Percentiles rank a stretch among this genome's conserved stretches.
Evolutionary conservation across 2,797 vertebrate genomes (phyloP).

Genomic region (Diglossa cyanea): DNA sequence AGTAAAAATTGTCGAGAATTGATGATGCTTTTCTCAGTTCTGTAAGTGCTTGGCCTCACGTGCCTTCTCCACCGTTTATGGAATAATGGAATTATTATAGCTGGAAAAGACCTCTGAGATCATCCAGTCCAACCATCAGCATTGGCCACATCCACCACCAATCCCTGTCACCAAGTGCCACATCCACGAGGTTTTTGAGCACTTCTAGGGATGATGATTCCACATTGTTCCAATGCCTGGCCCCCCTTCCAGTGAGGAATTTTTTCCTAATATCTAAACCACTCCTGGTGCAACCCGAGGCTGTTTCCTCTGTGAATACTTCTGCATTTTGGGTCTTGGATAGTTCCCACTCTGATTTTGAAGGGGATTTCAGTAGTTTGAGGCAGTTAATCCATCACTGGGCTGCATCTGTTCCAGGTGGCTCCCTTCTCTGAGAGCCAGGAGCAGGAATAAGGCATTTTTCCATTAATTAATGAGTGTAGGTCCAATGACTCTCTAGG

Average conservation of each 20-base stretch:
- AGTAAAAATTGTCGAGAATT: not conserved
- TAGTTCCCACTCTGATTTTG: not conserved
- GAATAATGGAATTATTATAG: not conserved
- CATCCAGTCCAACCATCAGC: no score
- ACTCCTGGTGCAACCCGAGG: not conserved
- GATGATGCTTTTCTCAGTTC: not conserved
- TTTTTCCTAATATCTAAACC: not conserved
- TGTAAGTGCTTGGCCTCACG: fast-evolving
- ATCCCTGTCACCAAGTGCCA: not conserved
- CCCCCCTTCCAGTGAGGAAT: no score
- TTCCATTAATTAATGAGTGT: not conserved
- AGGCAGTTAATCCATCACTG: not conserved
- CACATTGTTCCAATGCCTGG: not conserved
- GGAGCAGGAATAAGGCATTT: not conserved
- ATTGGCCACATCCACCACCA: not conserved
- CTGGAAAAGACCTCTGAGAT: not conserved
- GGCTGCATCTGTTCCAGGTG: not conserved
- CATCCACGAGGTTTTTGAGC: not conserved
- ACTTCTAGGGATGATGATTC: not conserved
- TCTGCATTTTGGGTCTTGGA: not conserved
- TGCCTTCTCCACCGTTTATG: fast-evolving
- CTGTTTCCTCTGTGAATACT: not conserved
- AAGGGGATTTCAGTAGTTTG: not conserved
- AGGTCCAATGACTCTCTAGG: not conserved
- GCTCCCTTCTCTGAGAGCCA: not conserved